Evolutionary conservation across 2,888 invertebrate species (phyloP).

Genomic region (Melipona bicolor): DNA sequence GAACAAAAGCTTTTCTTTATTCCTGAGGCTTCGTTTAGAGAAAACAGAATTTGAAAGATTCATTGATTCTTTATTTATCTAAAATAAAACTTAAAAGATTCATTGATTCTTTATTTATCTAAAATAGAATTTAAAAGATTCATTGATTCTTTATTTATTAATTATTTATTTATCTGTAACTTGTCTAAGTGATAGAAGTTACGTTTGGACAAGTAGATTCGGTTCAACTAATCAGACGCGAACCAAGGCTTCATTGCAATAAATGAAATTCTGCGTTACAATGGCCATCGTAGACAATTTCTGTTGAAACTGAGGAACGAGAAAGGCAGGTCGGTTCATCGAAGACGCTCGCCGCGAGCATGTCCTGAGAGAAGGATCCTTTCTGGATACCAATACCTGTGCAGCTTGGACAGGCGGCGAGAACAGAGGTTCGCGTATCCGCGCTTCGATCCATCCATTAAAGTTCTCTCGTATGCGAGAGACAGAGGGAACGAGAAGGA

Average conservation of each 20-base stretch:
- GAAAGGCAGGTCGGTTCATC: background rate
- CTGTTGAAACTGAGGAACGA: background rate
- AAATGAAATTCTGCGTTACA: background rate
- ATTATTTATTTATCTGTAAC: background rate
- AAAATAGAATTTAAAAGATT: too few relatives aligned
- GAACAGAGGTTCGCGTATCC: conserved; percentile 82
- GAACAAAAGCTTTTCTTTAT: background rate
- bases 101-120: background rate
- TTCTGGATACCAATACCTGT: conserved; percentile 56
- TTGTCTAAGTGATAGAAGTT: background rate
- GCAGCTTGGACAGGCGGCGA: conserved; percentile 75
- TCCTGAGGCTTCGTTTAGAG: too few relatives aligned
- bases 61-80: background rate
- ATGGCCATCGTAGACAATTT: background rate
- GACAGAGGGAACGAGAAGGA: background rate
- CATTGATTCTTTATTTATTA: too few relatives aligned
- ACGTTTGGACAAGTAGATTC: background rate
- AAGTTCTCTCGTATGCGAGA: conserved; percentile 73
- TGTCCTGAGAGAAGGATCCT: conserved; percentile 32
- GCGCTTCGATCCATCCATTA: conserved; percentile 82
- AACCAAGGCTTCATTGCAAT: background rate
- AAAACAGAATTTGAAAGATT: too few relatives aligned
- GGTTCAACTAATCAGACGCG: background rate
- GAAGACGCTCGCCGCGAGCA: conserved; percentile 11
- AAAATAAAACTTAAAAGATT: too few relatives aligned